Conservation (phyloP, 2,888 invertebrate genomes). For the Zaprionus bogoriensis region DNA sequence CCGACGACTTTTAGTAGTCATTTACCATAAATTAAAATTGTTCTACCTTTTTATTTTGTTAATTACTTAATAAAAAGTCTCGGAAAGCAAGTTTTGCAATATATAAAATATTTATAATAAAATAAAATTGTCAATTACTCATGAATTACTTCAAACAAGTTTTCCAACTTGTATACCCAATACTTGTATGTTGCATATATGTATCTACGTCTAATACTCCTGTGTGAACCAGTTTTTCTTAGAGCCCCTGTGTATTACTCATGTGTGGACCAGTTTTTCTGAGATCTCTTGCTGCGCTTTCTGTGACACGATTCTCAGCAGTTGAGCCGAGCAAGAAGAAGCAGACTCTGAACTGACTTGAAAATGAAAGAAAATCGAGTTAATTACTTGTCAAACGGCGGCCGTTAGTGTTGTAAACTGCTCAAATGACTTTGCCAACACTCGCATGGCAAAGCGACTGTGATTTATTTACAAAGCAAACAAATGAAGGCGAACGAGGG, state of each 20-base stretch:
- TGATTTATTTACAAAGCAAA: constrained; percentile 75
- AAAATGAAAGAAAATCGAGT: constrained; percentile 35
- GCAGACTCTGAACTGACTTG: neutral
- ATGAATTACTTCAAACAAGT: no score
- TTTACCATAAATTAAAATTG: no score
- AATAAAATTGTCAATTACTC: no score
- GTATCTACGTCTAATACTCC: no score
- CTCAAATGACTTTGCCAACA: constrained; percentile 55
- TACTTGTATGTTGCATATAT: no score
- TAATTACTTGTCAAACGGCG: constrained; percentile 75
- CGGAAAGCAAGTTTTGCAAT: no score
- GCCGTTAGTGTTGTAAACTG: constrained; percentile 70
- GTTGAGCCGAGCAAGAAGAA: neutral
- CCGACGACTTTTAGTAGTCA: no score
- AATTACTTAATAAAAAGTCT: no score
- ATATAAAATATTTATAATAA: no score
- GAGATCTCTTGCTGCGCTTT: neutral
- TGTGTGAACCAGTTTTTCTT: no score
- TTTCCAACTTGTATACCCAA: no score
- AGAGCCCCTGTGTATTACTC: neutral
- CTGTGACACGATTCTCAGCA: neutral
- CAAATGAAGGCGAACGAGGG: constrained; percentile 30
- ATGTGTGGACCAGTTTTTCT: neutral
- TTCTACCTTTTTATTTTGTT: no score
- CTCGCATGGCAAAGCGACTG: constrained; percentile 27